Evolutionary conservation across 2,113 vertebrate genomes (phyloP).

Genomic region (Myotis yumanensis): DNA sequence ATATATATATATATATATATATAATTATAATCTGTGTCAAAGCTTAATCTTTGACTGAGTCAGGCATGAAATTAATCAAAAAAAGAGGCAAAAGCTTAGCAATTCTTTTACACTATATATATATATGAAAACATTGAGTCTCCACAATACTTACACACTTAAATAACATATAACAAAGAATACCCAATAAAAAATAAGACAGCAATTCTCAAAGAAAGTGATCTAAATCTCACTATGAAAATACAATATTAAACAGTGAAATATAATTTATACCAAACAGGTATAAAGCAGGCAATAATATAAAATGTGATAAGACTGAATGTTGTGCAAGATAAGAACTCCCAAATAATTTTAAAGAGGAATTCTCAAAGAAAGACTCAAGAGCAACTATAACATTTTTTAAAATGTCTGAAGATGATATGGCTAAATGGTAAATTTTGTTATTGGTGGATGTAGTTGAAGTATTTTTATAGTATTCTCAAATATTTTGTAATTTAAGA

Average conservation of each 20-base stretch:
- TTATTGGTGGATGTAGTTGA: background rate
- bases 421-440: background rate
- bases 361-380: background rate
- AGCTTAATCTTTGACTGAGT: no score
- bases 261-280: background rate
- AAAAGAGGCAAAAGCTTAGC: no score
- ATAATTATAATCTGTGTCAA: no score
- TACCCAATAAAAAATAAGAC: background rate
- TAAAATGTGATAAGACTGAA: background rate
- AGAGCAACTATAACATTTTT: background rate
- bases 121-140: background rate
- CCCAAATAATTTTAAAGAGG: background rate
- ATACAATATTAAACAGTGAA: slow-evolving; percentile 5
- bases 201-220: background rate
- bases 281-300: background rate
- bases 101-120: no score
- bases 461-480: background rate
- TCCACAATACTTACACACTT: background rate
- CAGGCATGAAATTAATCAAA: no score
- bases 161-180: background rate
- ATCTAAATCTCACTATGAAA: background rate
- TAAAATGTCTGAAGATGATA: background rate
- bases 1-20: background rate
- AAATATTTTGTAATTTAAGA: background rate
- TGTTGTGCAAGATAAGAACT: background rate